phyloP scores from a whole-genome alignment of 2,888 invertebrate species.

The Ephialtes manifestator region DNA sequence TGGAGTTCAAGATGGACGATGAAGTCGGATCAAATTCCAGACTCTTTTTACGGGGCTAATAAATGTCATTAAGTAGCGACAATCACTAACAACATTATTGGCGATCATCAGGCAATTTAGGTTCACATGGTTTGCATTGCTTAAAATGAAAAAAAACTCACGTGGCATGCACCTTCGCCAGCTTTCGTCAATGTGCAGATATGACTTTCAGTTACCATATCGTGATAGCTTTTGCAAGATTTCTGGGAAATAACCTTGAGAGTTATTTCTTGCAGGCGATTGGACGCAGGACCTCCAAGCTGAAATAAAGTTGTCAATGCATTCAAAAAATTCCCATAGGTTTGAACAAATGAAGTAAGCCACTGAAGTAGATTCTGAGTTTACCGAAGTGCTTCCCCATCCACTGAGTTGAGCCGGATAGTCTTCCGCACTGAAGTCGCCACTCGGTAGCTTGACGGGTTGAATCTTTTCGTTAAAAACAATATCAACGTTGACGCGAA shows the following conservation, averaged over 20 bases:
- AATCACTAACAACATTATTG: too few species aligned
- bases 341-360: not conserved
- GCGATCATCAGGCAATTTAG: too few species aligned
- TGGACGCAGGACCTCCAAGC: slow-evolving; percentile 72
- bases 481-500: slow-evolving; percentile 74
- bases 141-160: slow-evolving; percentile 69
- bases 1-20: too few species aligned
- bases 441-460: slow-evolving; percentile 72
- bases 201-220: slow-evolving; percentile 71
- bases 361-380: slow-evolving; percentile 39
- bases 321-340: not conserved
- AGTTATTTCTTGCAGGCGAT: slow-evolving; percentile 74
- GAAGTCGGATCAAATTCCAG: too few species aligned
- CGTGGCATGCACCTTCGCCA: slow-evolving; percentile 83
- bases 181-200: slow-evolving; percentile 80
- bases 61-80: too few species aligned
- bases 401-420: slow-evolving; percentile 74
- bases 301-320: slow-evolving; percentile 52
- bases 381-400: slow-evolving; percentile 78
- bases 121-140: too few species aligned
- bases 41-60: too few species aligned
- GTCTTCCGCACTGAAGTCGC: slow-evolving; percentile 63
- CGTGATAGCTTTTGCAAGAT: slow-evolving; percentile 67
- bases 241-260: slow-evolving; percentile 69
- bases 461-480: slow-evolving; percentile 73